Percentiles rank a stretch among this genome's conserved stretches.
Conservation (phyloP, 2,888 invertebrate genomes). For the Stenurella melanura region DNA sequence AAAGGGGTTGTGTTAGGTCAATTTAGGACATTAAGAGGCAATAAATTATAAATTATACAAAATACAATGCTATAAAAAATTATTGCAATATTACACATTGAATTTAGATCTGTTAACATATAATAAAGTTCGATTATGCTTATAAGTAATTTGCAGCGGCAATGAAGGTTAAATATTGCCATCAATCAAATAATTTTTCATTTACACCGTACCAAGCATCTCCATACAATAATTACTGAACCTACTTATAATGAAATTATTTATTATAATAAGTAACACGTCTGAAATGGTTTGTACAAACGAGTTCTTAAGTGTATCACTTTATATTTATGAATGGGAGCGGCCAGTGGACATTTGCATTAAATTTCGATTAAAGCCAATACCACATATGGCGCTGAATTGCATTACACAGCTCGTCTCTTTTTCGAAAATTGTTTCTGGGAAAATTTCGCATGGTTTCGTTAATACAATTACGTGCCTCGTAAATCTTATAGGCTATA, state of each 20-base stretch:
- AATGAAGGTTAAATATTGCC: background rate
- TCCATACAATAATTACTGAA: background rate
- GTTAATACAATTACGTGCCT: background rate
- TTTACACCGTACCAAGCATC: background rate
- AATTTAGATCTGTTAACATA: too few relatives aligned
- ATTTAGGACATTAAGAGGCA: too few relatives aligned
- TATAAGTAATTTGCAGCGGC: background rate
- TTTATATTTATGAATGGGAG: constrained; percentile 59
- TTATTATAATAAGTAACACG: constrained; percentile 5
- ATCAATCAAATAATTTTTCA: background rate
- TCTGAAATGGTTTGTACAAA: constrained; percentile 44
- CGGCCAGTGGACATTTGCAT: constrained; percentile 56
- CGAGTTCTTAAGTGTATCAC: constrained; percentile 59
- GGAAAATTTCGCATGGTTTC: background rate
- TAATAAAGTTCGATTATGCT: background rate
- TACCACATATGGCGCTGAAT: constrained; percentile 41
- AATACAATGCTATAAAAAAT: too few relatives aligned
- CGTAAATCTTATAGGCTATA: background rate
- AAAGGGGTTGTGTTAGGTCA: too few relatives aligned
- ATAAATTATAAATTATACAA: too few relatives aligned
- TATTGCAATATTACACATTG: too few relatives aligned
- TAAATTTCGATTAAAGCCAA: constrained; percentile 51
- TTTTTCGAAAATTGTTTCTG: constrained; percentile 3
- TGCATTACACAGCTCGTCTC: background rate
- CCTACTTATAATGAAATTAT: background rate